phyloP scores from a whole-genome alignment of 64 coral and sea anemone genomes.

The Trachythela sp. region DNA sequence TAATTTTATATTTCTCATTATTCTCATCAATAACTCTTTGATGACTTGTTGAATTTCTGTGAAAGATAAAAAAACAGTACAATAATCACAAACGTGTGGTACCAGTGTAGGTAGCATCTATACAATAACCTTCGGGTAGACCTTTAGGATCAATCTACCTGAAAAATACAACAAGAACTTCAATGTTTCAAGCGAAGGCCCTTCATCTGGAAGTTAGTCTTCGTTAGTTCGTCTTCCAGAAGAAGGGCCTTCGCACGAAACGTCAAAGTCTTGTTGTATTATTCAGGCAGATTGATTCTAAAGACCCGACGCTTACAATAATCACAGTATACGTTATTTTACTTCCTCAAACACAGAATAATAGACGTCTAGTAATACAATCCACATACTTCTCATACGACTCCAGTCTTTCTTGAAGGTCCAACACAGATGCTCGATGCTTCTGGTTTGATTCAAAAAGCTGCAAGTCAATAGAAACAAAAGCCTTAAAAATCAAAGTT shows the following conservation, averaged over 20 bases:
- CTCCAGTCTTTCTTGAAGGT: constrained; percentile 83
- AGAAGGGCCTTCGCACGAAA: too few species aligned
- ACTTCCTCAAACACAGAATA: too few species aligned
- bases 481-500: background rate
- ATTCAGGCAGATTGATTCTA: too few species aligned
- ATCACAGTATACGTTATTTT: too few species aligned
- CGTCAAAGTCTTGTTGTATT: too few species aligned
- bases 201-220: too few species aligned
- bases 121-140: too few species aligned
- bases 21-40: constrained; percentile 83
- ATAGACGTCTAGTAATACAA: background rate
- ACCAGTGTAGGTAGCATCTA: background rate
- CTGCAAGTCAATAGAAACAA: constrained; percentile 36
- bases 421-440: constrained; percentile 62
- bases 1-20: constrained; percentile 73
- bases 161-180: too few species aligned
- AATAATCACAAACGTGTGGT: background rate
- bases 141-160: too few species aligned
- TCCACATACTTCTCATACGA: constrained; percentile 59
- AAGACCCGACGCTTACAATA: too few species aligned
- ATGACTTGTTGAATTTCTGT: constrained; percentile 63
- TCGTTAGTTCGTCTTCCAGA: too few species aligned
- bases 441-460: constrained; percentile 78
- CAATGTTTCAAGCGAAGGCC: too few species aligned
- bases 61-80: background rate